Evolutionary conservation across 2,888 invertebrate species (phyloP).

Genomic region (Bellardia bayeri): DNA sequence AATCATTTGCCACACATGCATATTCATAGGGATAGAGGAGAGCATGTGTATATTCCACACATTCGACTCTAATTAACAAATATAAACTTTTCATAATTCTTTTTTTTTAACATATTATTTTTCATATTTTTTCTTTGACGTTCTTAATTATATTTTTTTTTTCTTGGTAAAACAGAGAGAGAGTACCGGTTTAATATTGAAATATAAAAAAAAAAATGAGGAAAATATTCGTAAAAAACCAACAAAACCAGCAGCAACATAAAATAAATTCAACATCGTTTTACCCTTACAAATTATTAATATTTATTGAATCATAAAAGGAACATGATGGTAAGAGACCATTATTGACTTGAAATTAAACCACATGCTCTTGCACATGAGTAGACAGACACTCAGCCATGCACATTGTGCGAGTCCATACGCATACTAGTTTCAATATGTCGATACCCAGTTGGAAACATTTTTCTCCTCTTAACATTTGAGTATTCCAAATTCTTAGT

Average conservation of each 20-base stretch:
- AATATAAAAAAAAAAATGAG: slow-evolving; percentile 7
- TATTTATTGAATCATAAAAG: slow-evolving; percentile 34
- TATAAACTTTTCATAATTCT: slow-evolving; percentile 6
- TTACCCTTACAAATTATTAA: slow-evolving; percentile 12
- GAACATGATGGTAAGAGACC: neutral
- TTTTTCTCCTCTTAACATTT: neutral
- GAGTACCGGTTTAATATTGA: slow-evolving; percentile 1
- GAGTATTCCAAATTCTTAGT: neutral
- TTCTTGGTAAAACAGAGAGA: neutral
- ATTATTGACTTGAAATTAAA: slow-evolving; percentile 9
- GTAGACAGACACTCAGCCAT: neutral
- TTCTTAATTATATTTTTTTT: slow-evolving; percentile 30
- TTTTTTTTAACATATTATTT: slow-evolving; percentile 5
- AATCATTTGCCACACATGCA: neutral
- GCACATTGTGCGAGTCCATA: neutral
- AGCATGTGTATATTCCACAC: neutral
- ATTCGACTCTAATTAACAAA: slow-evolving; percentile 29
- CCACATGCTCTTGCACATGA: neutral
- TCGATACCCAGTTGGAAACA: neutral
- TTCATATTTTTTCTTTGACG: slow-evolving; percentile 22
- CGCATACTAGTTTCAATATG: neutral
- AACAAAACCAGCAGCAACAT: neutral
- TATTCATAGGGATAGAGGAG: neutral
- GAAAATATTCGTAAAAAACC: neutral
- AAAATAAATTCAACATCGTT: neutral